Conservation (phyloP, 2,113 vertebrate species). For the Nycticorax nycticorax region DNA sequence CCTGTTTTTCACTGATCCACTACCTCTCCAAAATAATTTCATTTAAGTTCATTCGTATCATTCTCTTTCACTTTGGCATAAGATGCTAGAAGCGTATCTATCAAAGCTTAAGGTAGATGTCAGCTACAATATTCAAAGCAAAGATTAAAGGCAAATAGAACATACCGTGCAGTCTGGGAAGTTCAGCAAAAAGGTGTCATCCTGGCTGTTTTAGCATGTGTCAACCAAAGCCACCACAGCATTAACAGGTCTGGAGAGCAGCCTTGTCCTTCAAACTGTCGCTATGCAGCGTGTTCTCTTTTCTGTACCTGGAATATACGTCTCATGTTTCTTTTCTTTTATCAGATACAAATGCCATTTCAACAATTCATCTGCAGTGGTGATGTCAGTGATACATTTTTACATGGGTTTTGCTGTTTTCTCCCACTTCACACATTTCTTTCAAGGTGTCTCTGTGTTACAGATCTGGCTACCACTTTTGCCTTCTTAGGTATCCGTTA, state of each 20-base stretch:
- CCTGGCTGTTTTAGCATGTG: not conserved
- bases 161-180: not conserved
- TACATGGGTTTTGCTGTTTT: not conserved
- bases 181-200: not conserved
- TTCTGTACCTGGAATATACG: not conserved
- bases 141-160: not conserved
- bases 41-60: not conserved
- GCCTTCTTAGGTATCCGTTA: not conserved
- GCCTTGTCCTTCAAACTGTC: not conserved
- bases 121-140: not conserved
- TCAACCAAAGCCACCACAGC: not conserved
- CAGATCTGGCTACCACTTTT: not conserved
- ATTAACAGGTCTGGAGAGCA: not conserved
- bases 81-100: not conserved
- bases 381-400: not conserved
- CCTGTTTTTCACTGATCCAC: not conserved
- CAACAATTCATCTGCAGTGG: not conserved
- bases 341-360: not conserved
- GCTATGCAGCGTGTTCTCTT: not conserved
- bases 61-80: not conserved
- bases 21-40: not conserved
- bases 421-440: not conserved
- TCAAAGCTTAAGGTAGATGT: not conserved
- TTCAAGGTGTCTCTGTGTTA: not conserved
- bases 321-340: not conserved